These are phyloP conservation scores for Hystrix brachyura DNA, from an alignment of 2,113 vertebrate species.

Conservation along the genomic window DNA sequence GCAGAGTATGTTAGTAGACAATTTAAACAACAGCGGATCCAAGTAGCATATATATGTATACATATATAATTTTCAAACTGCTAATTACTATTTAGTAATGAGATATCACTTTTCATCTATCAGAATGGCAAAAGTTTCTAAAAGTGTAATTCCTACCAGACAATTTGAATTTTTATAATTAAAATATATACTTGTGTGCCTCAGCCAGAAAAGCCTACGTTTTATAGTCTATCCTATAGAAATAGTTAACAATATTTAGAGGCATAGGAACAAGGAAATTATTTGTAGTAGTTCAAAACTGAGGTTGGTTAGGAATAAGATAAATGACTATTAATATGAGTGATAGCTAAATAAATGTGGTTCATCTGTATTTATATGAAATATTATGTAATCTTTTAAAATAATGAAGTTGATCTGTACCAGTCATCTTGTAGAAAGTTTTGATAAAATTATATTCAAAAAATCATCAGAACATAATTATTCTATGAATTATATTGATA, in stretches of 20 bases:
- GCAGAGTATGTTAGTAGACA: neutral
- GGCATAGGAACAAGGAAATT: neutral
- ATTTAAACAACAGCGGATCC: neutral
- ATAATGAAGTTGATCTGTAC: neutral
- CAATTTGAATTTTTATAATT: constrained; percentile 4
- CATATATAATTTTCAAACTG: neutral
- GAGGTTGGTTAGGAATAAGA: neutral
- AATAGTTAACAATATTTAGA: neutral
- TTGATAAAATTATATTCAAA: neutral
- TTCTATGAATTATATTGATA: neutral
- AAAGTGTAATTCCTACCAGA: neutral
- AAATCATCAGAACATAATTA: constrained; percentile 2
- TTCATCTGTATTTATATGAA: neutral
- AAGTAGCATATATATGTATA: neutral
- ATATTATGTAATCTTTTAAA: neutral
- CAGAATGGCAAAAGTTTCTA: neutral
- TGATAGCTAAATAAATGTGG: neutral
- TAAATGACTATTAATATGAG: neutral
- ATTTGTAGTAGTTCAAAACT: neutral
- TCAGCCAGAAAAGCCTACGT: neutral
- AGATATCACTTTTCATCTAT: neutral
- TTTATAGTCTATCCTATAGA: neutral
- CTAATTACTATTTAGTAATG: neutral
- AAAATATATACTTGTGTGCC: neutral
- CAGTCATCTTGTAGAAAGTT: neutral